phyloP scores from a whole-genome alignment of 1,140 invertebrate species.

The Drosophila rufa region DNA sequence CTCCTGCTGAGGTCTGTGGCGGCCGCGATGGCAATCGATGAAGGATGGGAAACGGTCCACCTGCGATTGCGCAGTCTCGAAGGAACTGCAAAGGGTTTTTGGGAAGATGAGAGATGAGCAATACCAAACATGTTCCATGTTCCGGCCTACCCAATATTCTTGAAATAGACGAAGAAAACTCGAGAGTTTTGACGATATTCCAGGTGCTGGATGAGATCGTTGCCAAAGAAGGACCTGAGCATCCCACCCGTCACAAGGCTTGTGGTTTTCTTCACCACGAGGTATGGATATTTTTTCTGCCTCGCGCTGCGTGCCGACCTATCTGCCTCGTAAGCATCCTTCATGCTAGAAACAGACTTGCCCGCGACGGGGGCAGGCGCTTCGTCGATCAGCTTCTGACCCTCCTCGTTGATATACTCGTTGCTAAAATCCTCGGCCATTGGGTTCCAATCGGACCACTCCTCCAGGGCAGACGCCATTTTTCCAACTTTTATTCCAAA shows the following conservation, averaged over 20 bases:
- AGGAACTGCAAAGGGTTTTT: conserved; percentile 20
- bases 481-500: neutral
- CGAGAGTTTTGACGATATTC: conserved; percentile 25
- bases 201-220: conserved; percentile 19
- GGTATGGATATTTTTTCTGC: conserved; percentile 43
- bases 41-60: conserved; percentile 18
- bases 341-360: neutral
- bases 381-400: conserved; percentile 9
- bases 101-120: too few relatives aligned
- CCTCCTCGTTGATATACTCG: conserved; percentile 13
- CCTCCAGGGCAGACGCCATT: neutral
- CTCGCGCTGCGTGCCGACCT: neutral
- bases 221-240: conserved; percentile 44
- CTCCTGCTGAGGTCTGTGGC: neutral
- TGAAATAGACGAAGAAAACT: conserved; percentile 49
- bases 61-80: conserved; percentile 38
- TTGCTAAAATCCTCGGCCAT: conserved; percentile 48
- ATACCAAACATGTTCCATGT: too few relatives aligned
- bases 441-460: conserved; percentile 54
- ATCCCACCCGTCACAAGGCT: conserved; percentile 3
- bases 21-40: conserved; percentile 16
- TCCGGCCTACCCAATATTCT: conserved; percentile 47
- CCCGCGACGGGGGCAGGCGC: neutral
- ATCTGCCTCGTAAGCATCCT: neutral
- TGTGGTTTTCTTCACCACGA: conserved; percentile 43